These are phyloP conservation scores for Coregonus sp. DNA, from an alignment of 2,797 vertebrate species.

Conservation along the genomic window DNA sequence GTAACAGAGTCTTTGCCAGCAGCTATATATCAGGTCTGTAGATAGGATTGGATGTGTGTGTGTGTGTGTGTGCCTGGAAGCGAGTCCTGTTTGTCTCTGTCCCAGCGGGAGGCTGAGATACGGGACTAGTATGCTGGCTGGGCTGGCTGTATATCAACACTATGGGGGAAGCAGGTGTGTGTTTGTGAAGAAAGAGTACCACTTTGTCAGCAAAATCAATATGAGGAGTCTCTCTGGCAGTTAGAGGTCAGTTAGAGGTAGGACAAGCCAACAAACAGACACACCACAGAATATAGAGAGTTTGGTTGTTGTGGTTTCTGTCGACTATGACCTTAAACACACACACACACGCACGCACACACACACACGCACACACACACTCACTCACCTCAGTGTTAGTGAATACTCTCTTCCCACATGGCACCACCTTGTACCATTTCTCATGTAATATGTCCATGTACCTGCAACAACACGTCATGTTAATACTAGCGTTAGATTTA, in stretches of 20 bases:
- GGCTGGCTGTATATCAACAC: conserved; percentile 13
- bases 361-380: conserved; percentile 1
- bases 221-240: background rate
- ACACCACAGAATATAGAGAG: background rate
- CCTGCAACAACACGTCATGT: conserved; percentile 94
- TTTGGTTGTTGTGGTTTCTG: background rate
- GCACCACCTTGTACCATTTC: conserved; percentile 97
- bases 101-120: conserved; percentile 60
- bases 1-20: background rate
- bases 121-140: conserved; percentile 29
- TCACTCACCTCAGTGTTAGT: conserved; percentile 87
- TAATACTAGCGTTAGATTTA: conserved; percentile 87
- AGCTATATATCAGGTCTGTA: background rate
- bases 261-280: background rate
- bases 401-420: conserved; percentile 92
- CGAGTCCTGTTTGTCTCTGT: conserved; percentile 37
- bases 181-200: background rate
- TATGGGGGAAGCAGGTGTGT: background rate
- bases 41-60: conserved; percentile 12
- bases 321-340: conserved; percentile 5
- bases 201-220: background rate
- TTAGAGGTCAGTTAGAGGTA: background rate
- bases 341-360: background rate
- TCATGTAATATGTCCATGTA: conserved; percentile 96
- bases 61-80: conserved; percentile 28